Base-by-base conservation (phyloP, 1,140 invertebrate species). In the Stegodyphus mimosarum region DNA sequence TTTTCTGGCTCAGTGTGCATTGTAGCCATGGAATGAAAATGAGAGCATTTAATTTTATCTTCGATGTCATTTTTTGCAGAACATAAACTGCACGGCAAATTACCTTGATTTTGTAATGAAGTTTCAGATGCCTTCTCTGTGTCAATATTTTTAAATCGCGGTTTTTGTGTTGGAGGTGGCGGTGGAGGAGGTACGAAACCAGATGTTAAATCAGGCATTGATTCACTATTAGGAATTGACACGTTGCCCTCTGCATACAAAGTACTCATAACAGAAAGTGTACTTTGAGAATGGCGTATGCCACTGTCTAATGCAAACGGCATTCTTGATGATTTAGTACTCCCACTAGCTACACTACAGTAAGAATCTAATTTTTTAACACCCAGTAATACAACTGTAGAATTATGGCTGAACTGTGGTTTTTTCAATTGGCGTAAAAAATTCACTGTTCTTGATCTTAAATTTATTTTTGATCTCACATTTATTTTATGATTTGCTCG, bases 271-370 rank as follows among this genome's bases (percentile, higher is more conserved):
- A 91, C 90, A 50, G 92, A 93, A 33, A 93, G 92, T 55, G 93
- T 93, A 89, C 93, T 93, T 89, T 92, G 91, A 70, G 93, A 93
- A 90, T 93, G 93, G 81, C 92, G 89, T 87, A 93, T 90, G 70
- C 88, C 87, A 71, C 84, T 87, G 74, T 84, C 77, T 11, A 87
- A 72, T 52, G 79, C 69, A 79, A 87, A 70, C 13, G 70, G 67
- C 33, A 77, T 63, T 86, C 74, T 86, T 13, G 77, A 63, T 53
- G 79, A 53, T 72, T 86, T 86, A 18, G 81, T 90, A 60, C 87
- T 83, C 9, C 86, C 87, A 89, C 88, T 89, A 89, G 87, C 89
- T 88, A 76, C 89, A 88, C 51, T 81, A 78, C 88, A 48, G 33
- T 33, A 33, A 81, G 87, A 33, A 86, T 93, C 93, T 85, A 93